Evolutionary conservation across 2,888 invertebrate genomes (phyloP).

Genomic region (Patella caerulea): DNA sequence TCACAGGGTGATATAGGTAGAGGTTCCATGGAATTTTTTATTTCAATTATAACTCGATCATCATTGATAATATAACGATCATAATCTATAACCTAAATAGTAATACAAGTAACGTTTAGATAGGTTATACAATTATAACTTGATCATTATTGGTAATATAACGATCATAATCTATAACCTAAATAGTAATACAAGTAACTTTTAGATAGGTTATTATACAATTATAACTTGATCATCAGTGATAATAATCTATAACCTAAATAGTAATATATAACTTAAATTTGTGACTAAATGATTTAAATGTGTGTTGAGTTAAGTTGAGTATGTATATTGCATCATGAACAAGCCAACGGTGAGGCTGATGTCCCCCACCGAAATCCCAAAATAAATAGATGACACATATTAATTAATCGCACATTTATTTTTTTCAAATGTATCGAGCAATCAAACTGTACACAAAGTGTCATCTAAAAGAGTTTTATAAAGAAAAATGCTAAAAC

Average conservation of each 20-base stretch:
- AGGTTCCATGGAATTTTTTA: conserved; percentile 63
- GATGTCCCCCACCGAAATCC: too few species aligned
- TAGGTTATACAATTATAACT: conserved; percentile 58
- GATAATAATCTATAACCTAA: conserved; percentile 67
- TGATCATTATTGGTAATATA: conserved; percentile 66
- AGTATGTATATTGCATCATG: background rate
- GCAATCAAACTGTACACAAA: too few species aligned
- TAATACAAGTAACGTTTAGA: conserved; percentile 11
- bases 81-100: conserved; percentile 63
- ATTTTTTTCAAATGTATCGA: too few species aligned
- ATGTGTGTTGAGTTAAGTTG: too few species aligned
- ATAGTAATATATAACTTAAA: conserved; percentile 9
- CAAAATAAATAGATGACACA: too few species aligned
- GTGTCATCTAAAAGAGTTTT: too few species aligned
- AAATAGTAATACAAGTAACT: conserved; percentile 15
- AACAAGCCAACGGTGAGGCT: too few species aligned
- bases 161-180: conserved; percentile 67
- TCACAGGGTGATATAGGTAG: conserved; percentile 71
- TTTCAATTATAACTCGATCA: conserved; percentile 67
- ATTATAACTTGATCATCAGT: conserved; percentile 69
- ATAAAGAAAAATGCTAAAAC: too few species aligned
- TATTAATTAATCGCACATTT: too few species aligned
- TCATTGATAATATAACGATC: conserved; percentile 65
- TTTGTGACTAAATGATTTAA: too few species aligned
- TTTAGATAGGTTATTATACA: conserved; percentile 22